Base-by-base conservation (phyloP, 2,888 invertebrate species). In the Folsomia candida region DNA sequence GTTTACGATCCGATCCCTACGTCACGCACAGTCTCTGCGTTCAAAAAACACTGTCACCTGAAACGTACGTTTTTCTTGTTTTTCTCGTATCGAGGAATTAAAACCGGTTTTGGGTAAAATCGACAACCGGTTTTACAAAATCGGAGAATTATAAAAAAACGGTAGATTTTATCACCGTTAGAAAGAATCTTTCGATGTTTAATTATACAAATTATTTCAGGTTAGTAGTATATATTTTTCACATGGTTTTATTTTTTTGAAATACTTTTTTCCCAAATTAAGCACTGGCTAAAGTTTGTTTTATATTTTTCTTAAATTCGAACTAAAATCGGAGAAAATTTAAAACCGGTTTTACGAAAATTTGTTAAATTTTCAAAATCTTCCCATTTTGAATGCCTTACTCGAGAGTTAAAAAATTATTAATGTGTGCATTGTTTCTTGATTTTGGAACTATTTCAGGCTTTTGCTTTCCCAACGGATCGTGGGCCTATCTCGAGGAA, bases 401-500 rank as follows among this genome's bases (percentile, higher is more conserved):
- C n/a, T n/a, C n/a, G n/a, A n/a, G n/a, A n/a, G n/a, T n/a, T n/a
- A n/a, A n/a, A n/a, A n/a, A n/a, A n/a, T n/a, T n/a, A n/a, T n/a
- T n/a, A n/a, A n/a, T n/a, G n/a, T n/a, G n/a, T n/a, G n/a, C n/a
- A n/a, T n/a, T n/a, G n/a, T n/a, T n/a, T n/a, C n/a, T n/a, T n/a
- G n/a, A n/a, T n/a, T n/a, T n/a, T n/a, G n/a, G n/a, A n/a, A n/a
- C n/a, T n/a, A 75, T 72, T 69, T 63, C 82, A 87, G 87, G 68
- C 80, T 82, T 70, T 83, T 86, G n/a, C 83, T 87, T 76, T 85
- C 84, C 1, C 84, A 85, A 75, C 82, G 81, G 70, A 82, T 86
- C 26, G 82, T 83, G 4, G 85, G 86, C 69, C 81, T 88, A 51
- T 84, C 83, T 69, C 85, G 87, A 0, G 86, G 86, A 11, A 84